A percentile compares a stretch with the other conserved stretches of the same genome.
These are phyloP conservation scores for Ichneumon xanthorius DNA, from an alignment of 2,888 invertebrate genomes.

Conservation along the genomic window DNA sequence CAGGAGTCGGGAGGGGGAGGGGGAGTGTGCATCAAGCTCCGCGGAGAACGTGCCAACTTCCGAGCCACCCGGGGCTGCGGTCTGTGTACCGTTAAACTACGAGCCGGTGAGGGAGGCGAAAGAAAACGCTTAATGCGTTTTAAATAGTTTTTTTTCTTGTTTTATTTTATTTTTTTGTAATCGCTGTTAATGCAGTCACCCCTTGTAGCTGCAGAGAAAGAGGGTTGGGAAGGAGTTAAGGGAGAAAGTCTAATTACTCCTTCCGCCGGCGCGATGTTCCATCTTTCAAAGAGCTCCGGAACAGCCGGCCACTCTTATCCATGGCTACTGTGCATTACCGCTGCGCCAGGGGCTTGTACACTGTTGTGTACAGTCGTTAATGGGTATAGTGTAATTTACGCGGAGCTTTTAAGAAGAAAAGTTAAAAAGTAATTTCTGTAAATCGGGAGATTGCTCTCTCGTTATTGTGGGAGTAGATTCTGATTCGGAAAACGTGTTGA, in stretches of 20 bases:
- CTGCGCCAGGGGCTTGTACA: not conserved
- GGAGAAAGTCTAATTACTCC: slow-evolving; percentile 65
- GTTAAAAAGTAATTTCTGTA: not conserved
- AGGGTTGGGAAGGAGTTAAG: slow-evolving; percentile 21
- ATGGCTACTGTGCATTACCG: not conserved
- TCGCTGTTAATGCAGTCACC: slow-evolving; percentile 68
- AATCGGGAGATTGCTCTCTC: not conserved
- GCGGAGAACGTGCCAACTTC: slow-evolving; percentile 40
- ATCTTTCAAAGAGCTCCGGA: slow-evolving; percentile 60
- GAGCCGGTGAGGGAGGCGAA: slow-evolving; percentile 35
- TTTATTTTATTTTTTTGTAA: slow-evolving; percentile 49
- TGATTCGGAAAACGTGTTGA: not conserved
- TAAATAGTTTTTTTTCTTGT: slow-evolving; percentile 51
- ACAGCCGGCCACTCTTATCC: slow-evolving; percentile 38
- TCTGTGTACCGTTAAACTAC: slow-evolving; percentile 19
- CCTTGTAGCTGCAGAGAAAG: slow-evolving; percentile 34
- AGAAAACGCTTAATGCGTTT: slow-evolving; percentile 65
- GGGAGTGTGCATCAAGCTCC: slow-evolving; percentile 24
- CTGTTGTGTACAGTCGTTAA: slow-evolving; percentile 10
- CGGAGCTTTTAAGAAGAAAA: not conserved
- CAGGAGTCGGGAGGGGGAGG: slow-evolving; percentile 9
- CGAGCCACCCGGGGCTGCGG: not conserved
- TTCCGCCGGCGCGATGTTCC: slow-evolving; percentile 44
- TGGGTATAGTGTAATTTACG: not conserved
- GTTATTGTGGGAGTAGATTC: not conserved